Base-by-base conservation (phyloP, 2,113 vertebrate species). In the Prionailurus bengalensis region DNA sequence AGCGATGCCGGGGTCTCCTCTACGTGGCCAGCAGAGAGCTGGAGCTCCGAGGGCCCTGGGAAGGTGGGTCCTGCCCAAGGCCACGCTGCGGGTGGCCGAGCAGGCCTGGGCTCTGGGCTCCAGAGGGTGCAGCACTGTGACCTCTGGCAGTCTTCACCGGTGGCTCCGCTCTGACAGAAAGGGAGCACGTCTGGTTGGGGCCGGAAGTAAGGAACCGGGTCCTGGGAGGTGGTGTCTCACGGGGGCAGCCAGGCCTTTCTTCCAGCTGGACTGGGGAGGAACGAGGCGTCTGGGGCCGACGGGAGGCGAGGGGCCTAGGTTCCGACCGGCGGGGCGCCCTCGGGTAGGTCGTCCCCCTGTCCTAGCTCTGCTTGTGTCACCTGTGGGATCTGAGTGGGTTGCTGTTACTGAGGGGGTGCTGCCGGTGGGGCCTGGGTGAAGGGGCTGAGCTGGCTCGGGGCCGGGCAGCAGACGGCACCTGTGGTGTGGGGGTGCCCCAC, bases 381-480 rank as follows among this genome's bases (percentile, higher is more conserved):
- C 21, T 1, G 61, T 1, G 0, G 8, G 15, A 6, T 48, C 15
- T 4, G 16, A n/a, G 10, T 29, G n/a, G 65, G 19, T 8, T 23
- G 7, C 9, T 82, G 12, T 51, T n/a, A 12, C 80, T 15, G 39
- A 74, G 80, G 78, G 7, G 25, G 9, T 19, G 76, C 16, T 48
- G 4, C 33, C 31, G 1, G 0, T 63, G 51, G 79, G 23, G 19
- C 42, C 45, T 23, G 36, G 19, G 36, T n/a, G 36, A 21, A 8
- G 53, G 33, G 13, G 29, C 63, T 17, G 42, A n/a, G 61, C 16
- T 27, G 21, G 3, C 23, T 42, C 70, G 13, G 27, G 45, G 66
- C 74, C 27, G 31, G 25, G 29, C 2, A 27, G 51, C 48, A 5
- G 17, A 39, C 31, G 23, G 2, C 42, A 48, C 68, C 63, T 6